These are phyloP conservation scores for Hippopotamyrus pictus DNA, from an alignment of 2,797 vertebrate genomes.

Conservation along the genomic window DNA sequence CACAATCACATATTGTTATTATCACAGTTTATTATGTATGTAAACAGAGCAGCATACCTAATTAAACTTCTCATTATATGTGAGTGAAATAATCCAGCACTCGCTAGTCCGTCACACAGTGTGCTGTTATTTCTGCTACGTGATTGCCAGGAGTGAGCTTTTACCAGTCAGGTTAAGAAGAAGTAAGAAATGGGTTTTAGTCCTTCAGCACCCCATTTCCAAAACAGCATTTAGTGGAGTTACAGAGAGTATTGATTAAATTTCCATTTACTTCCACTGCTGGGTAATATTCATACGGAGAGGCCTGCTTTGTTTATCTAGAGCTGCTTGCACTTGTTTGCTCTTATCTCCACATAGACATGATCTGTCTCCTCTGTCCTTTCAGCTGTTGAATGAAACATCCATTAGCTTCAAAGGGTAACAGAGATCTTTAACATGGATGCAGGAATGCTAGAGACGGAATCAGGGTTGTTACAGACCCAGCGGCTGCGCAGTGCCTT, in stretches of 20 bases:
- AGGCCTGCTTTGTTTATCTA: slow-evolving; percentile 31
- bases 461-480: background rate
- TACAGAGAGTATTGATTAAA: slow-evolving; percentile 38
- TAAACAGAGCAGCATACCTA: background rate
- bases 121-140: background rate
- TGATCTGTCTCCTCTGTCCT: slow-evolving; percentile 18
- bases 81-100: background rate
- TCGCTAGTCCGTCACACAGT: background rate
- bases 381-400: slow-evolving; percentile 23
- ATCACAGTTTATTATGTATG: background rate
- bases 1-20: background rate
- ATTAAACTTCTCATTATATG: slow-evolving; percentile 8
- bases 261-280: slow-evolving; percentile 20
- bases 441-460: background rate
- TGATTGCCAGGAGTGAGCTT: background rate
- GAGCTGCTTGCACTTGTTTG: slow-evolving; percentile 28
- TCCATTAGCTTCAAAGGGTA: slow-evolving; percentile 3
- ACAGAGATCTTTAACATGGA: background rate
- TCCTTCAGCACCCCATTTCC: background rate
- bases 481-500: background rate
- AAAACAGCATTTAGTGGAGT: slow-evolving; percentile 18
- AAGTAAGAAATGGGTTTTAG: background rate
- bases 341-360: slow-evolving; percentile 17
- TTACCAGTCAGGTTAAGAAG: slow-evolving; percentile 11
- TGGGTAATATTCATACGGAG: slow-evolving; percentile 23